Evolutionary conservation across 2,113 vertebrate species (phyloP).

Genomic region (Sebastes fasciatus): DNA sequence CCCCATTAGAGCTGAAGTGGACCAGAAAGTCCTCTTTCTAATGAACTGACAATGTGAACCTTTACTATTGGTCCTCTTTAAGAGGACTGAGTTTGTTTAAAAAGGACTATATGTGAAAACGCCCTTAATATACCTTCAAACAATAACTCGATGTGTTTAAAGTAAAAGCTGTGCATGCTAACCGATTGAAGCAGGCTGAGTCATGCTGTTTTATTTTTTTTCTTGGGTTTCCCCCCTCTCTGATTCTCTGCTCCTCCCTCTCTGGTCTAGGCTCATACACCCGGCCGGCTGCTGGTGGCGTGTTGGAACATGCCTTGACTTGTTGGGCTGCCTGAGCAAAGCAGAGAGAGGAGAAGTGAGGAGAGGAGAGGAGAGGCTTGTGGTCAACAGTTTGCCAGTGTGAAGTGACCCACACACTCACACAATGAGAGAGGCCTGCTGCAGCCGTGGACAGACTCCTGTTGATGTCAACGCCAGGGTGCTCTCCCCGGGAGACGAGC

Average conservation of each 20-base stretch:
- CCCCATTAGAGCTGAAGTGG: too few relatives aligned
- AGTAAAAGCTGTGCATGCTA: conserved; percentile 54
- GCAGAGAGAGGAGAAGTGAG: conserved; percentile 19
- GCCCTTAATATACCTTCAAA: conserved; percentile 3
- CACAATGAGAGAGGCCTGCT: conserved; percentile 26
- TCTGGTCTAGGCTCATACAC: conserved; percentile 70
- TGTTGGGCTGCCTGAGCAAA: conserved; percentile 77
- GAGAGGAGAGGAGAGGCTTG: conserved; percentile 27
- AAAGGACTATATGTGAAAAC: too few relatives aligned
- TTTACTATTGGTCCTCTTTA: too few relatives aligned
- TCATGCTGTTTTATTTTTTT: conserved; percentile 76
- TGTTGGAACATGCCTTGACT: conserved; percentile 87
- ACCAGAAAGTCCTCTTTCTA: too few relatives aligned
- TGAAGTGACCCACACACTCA: conserved; percentile 60
- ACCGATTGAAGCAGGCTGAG: conserved; percentile 72
- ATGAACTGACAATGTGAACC: too few relatives aligned
- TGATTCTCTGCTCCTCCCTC: conserved; percentile 79
- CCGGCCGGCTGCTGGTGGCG: conserved; percentile 72
- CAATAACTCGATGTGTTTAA: conserved; percentile 26
- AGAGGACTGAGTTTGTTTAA: too few relatives aligned
- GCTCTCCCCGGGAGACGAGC: conserved; percentile 1
- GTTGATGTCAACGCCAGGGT: conserved; percentile 23
- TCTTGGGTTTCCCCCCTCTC: conserved; percentile 72
- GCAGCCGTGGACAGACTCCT: conserved; percentile 30
- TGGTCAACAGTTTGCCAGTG: conserved; percentile 61